phyloP scores from a whole-genome alignment of 2,113 vertebrate species.

The Hemibagrus wyckioides region DNA sequence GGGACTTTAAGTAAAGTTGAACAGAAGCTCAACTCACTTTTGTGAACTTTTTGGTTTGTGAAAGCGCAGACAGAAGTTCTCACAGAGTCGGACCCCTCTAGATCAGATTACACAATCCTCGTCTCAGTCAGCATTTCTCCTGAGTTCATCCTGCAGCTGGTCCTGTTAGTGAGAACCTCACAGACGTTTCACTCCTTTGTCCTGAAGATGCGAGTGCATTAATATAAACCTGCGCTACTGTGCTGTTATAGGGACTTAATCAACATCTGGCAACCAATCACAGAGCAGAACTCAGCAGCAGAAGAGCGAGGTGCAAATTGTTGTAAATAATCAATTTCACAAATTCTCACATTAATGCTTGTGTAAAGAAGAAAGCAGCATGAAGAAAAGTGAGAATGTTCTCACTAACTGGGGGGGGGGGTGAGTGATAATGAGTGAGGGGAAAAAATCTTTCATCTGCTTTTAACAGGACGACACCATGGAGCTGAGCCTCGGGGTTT shows the following conservation, averaged over 20 bases:
- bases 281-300: background rate
- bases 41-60: background rate
- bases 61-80: background rate
- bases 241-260: background rate
- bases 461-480: background rate
- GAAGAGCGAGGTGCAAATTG: background rate
- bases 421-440: background rate
- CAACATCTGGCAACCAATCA: background rate
- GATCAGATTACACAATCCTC: background rate
- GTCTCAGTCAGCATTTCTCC: background rate
- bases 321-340: background rate
- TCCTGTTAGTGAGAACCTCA: no score
- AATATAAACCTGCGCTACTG: background rate
- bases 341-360: background rate
- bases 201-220: background rate
- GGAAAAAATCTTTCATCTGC: constrained; percentile 9
- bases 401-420: background rate
- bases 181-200: no score
- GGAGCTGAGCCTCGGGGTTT: background rate
- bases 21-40: background rate
- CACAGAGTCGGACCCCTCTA: background rate
- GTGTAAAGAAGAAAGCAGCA: background rate
- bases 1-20: background rate
- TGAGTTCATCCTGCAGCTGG: no score
- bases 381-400: background rate